These are phyloP conservation scores for Meriones unguiculatus DNA, from an alignment of 2,113 vertebrate species.

Conservation along the genomic window DNA sequence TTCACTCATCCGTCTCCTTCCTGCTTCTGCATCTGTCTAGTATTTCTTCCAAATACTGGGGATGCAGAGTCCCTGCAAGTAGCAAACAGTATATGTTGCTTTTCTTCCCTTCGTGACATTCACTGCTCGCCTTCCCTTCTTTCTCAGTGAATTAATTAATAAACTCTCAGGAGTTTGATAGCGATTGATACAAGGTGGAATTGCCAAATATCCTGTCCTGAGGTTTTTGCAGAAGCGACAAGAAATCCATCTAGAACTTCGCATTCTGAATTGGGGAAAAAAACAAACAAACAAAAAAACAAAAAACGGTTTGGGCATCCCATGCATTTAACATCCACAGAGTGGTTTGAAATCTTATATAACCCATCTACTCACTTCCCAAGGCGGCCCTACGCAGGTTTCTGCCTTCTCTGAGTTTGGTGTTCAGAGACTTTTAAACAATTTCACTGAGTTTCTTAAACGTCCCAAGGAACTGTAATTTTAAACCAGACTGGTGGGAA, in stretches of 20 bases:
- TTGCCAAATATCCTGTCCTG: background rate
- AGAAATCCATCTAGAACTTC: slow-evolving; percentile 29
- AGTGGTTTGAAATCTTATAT: background rate
- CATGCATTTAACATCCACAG: background rate
- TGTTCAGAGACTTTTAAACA: slow-evolving; percentile 45
- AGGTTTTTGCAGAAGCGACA: slow-evolving; percentile 12
- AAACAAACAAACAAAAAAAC: no score
- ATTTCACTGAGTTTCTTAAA: slow-evolving; percentile 58
- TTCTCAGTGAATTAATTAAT: slow-evolving; percentile 20
- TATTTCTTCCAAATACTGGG: slow-evolving; percentile 63
- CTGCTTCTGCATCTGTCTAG: slow-evolving; percentile 67
- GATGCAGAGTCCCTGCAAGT: background rate
- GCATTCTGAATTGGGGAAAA: background rate
- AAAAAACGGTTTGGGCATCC: background rate
- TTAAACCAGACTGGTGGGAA: slow-evolving; percentile 64
- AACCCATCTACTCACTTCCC: slow-evolving; percentile 26
- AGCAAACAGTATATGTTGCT: background rate
- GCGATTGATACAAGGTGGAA: background rate
- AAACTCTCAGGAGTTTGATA: slow-evolving; percentile 17
- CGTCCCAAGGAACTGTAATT: slow-evolving; percentile 54
- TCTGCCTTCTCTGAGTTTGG: slow-evolving; percentile 1
- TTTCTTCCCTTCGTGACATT: background rate
- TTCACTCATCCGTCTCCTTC: slow-evolving; percentile 74
- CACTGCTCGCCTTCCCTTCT: background rate
- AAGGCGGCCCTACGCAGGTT: background rate